phyloP scores from a whole-genome alignment of 64 coral and sea anemone genomes.

The Orbicella faveolata region DNA sequence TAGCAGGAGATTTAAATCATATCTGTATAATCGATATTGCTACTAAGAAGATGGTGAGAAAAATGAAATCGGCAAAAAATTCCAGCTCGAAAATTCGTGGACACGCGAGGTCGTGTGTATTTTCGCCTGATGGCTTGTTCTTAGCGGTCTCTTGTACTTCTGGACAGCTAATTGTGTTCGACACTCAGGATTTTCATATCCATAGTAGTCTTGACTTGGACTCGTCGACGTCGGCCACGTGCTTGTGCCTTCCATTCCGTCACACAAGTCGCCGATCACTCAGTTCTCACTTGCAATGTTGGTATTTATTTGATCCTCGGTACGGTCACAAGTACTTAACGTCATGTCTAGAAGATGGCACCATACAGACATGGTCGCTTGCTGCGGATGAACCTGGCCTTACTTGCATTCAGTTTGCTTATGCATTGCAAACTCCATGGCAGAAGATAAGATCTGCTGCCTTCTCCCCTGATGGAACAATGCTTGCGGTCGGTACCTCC shows the following conservation, averaged over 20 bases:
- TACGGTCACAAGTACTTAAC: conserved; percentile 88
- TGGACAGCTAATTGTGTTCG: conserved; percentile 86
- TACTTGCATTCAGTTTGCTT: conserved; percentile 77
- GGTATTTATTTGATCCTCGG: conserved; percentile 91
- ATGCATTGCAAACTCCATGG: conserved; percentile 86
- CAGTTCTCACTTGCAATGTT: conserved; percentile 69
- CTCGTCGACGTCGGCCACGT: conserved; percentile 28
- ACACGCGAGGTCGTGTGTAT: conserved; percentile 74
- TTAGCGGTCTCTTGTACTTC: conserved; percentile 70
- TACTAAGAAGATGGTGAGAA: conserved; percentile 79
- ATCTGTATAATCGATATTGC: conserved; percentile 91
- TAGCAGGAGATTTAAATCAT: conserved; percentile 84
- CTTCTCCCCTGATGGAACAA: conserved; percentile 83
- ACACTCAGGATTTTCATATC: conserved; percentile 85
- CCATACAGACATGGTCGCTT: conserved; percentile 83
- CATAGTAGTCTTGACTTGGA: conserved; percentile 85
- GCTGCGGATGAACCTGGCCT: conserved; percentile 64
- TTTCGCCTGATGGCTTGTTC: conserved; percentile 86
- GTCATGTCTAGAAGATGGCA: conserved; percentile 91
- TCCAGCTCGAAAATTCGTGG: conserved; percentile 90
- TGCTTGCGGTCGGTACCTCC: conserved; percentile 86
- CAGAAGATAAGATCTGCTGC: conserved; percentile 85
- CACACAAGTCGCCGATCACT: conserved; percentile 58
- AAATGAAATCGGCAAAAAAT: conserved; percentile 70
- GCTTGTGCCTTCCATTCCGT: conserved; percentile 77